A percentile compares a stretch with the other conserved stretches of the same genome.
phyloP scores from a whole-genome alignment of 1,140 invertebrate genomes.

The Nautilus pompilius region DNA sequence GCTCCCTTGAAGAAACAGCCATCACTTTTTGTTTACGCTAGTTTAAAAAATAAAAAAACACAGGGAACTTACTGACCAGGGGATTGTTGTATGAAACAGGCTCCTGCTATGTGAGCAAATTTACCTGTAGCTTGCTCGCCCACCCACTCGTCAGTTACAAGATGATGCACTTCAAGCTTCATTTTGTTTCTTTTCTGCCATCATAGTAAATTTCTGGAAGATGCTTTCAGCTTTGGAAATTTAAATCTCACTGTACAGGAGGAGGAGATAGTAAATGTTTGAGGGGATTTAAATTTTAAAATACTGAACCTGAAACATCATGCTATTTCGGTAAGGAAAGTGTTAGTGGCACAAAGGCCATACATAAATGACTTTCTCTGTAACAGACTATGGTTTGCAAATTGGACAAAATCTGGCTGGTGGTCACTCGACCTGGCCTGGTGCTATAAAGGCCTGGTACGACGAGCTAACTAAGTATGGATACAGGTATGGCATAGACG shows the following conservation, averaged over 20 bases:
- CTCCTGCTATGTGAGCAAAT: neutral
- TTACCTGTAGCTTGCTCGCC: neutral
- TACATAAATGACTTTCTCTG: no score
- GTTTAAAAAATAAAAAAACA: neutral
- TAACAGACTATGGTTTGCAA: slow-evolving; percentile 23
- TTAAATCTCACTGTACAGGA: no score
- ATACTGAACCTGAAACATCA: no score
- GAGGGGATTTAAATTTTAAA: no score
- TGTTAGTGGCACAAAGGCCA: no score
- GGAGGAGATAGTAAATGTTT: no score
- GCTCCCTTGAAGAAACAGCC: neutral
- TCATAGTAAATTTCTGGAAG: no score
- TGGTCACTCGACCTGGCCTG: slow-evolving; percentile 31
- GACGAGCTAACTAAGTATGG: slow-evolving; percentile 33
- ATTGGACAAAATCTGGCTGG: slow-evolving; percentile 43
- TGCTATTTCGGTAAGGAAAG: no score
- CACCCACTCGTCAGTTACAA: slow-evolving; percentile 3
- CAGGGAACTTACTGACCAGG: no score
- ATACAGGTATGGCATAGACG: slow-evolving; percentile 31
- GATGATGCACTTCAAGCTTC: no score
- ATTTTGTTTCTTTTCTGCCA: no score
- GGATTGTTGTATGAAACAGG: neutral
- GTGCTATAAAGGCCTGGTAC: slow-evolving; percentile 34
- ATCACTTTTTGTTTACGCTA: neutral
- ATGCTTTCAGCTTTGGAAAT: no score